Evolutionary conservation across 1,140 invertebrate species (phyloP).

Genomic region (Agraylea sexmaculata): DNA sequence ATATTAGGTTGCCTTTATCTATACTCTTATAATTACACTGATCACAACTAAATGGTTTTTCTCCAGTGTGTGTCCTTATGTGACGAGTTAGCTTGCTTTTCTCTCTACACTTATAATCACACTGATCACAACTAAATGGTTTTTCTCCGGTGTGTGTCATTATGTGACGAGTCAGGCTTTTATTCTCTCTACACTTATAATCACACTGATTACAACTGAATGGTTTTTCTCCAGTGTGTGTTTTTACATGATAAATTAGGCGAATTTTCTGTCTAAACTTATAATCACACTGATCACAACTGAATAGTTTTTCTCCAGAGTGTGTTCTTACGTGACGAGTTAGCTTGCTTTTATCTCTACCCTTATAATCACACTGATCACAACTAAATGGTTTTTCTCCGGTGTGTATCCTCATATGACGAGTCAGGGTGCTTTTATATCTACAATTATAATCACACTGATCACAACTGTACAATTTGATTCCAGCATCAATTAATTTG

Average conservation of each 20-base stretch:
- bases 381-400: too few species aligned
- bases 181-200: too few species aligned
- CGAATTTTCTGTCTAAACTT: background rate
- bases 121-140: background rate
- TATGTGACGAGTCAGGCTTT: background rate
- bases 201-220: background rate
- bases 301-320: slow-evolving; percentile 4
- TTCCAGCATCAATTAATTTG: too few species aligned
- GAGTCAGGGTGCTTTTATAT: too few species aligned
- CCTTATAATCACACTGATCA: too few species aligned
- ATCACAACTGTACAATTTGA: background rate
- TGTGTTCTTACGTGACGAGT: slow-evolving; percentile 1
- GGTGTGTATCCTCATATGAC: too few species aligned
- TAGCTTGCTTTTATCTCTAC: background rate
- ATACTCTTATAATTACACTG: slow-evolving; percentile 1
- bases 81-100: background rate
- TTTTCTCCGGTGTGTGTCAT: slow-evolving; percentile 3
- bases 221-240: slow-evolving; percentile 6
- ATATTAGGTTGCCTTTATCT: too few species aligned
- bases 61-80: background rate
- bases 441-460: background rate
- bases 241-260: background rate
- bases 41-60: slow-evolving; percentile 2
- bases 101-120: background rate
- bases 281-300: background rate